Percentiles rank a stretch among this genome's conserved stretches.
These are phyloP conservation scores for Neotragus moschatus DNA, from an alignment of 2,113 vertebrate species.

Conservation along the genomic window DNA sequence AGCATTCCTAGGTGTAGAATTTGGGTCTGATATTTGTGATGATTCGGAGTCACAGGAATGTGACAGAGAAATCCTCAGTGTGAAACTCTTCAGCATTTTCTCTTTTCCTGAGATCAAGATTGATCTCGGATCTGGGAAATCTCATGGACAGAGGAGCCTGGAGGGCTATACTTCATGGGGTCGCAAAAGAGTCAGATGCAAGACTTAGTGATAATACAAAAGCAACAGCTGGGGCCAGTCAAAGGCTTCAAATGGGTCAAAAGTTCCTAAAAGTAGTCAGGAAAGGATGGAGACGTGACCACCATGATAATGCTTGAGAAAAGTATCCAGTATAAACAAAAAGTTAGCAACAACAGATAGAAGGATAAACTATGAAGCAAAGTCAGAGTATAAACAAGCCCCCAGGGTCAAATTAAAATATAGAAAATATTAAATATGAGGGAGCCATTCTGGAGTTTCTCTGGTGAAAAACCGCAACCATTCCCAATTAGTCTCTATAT, in stretches of 20 bases:
- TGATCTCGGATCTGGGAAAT: neutral
- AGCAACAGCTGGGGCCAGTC: neutral
- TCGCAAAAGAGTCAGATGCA: neutral
- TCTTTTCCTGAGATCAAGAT: neutral
- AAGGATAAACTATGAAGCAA: neutral
- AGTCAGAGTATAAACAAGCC: neutral
- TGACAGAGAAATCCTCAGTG: fast-evolving
- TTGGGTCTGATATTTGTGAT: neutral
- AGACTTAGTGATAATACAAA: neutral
- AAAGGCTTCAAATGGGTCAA: neutral
- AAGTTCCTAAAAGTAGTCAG: neutral
- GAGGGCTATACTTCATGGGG: fast-evolving
- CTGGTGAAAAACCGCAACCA: neutral
- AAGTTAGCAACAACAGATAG: neutral
- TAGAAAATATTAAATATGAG: neutral
- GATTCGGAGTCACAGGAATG: fast-evolving
- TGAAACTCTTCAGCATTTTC: neutral
- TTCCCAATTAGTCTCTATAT: neutral
- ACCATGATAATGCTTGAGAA: neutral
- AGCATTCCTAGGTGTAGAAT: neutral
- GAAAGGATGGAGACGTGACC: neutral
- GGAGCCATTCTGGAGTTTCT: neutral
- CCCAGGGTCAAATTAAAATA: neutral
- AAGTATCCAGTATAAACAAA: neutral
- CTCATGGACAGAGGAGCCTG: neutral